Percentiles rank a stretch among this genome's conserved stretches.
These are phyloP conservation scores for Hecatera dysodea DNA, from an alignment of 2,888 invertebrate species.

Conservation along the genomic window DNA sequence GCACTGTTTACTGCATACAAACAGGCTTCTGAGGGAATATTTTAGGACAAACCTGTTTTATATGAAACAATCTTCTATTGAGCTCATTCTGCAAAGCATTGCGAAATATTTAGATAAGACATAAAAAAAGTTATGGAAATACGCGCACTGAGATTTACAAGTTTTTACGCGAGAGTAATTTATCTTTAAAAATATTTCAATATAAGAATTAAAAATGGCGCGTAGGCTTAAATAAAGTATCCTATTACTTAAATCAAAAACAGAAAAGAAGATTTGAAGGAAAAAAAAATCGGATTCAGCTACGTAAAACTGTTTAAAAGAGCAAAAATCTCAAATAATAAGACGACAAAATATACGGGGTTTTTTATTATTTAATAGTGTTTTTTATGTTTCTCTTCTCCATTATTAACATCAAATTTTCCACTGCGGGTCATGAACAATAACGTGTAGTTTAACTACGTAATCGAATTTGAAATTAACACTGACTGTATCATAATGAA, in stretches of 20 bases:
- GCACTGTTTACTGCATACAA: slow-evolving; percentile 63
- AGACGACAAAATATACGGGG: neutral
- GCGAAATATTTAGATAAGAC: slow-evolving; percentile 22
- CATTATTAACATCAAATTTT: neutral
- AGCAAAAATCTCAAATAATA: neutral
- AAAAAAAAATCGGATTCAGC: neutral
- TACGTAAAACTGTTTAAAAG: neutral
- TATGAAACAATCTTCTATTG: slow-evolving; percentile 33
- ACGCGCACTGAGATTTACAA: slow-evolving; percentile 5
- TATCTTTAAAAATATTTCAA: neutral
- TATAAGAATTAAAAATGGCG: neutral
- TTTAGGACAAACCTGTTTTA: slow-evolving; percentile 56
- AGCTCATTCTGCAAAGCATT: slow-evolving; percentile 23
- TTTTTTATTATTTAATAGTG: neutral
- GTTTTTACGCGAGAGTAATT: neutral
- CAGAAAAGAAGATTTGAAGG: no score
- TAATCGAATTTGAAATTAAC: slow-evolving; percentile 10
- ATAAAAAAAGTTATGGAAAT: slow-evolving; percentile 35
- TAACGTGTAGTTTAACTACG: neutral
- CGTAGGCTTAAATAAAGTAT: neutral
- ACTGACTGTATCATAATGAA: slow-evolving; percentile 4
- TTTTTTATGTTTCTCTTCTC: neutral
- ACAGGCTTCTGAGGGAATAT: slow-evolving; percentile 53
- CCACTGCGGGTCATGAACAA: neutral
- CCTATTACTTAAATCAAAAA: neutral